These are phyloP conservation scores for Urocolius indicus DNA, from an alignment of 2,113 vertebrate species.

Conservation along the genomic window DNA sequence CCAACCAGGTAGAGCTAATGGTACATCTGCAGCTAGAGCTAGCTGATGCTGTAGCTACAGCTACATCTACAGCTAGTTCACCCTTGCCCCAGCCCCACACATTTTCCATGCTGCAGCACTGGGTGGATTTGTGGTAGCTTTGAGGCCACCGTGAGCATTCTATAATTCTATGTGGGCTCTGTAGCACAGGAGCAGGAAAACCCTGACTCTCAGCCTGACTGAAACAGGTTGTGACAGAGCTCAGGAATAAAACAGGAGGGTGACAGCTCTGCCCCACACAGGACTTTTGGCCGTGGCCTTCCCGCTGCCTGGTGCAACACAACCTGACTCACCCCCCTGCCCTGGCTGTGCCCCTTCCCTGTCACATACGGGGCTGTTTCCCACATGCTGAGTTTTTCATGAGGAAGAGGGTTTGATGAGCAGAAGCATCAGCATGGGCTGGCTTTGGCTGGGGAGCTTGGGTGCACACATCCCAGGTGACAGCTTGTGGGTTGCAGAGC, in stretches of 20 bases:
- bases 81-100: background rate
- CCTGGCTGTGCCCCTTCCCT: background rate
- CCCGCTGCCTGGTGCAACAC: background rate
- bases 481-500: background rate
- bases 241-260: rapidly evolving
- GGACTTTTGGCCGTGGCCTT: background rate
- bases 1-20: no score
- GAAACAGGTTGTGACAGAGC: background rate
- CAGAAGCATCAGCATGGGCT: rapidly evolving
- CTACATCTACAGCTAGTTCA: background rate
- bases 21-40: background rate
- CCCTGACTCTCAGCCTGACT: background rate
- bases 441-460: background rate
- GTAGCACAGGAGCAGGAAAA: background rate
- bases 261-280: background rate
- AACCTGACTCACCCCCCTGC: background rate
- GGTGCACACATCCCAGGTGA: background rate
- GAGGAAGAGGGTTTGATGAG: background rate
- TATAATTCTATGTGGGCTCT: rapidly evolving
- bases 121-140: background rate
- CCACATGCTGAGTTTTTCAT: rapidly evolving
- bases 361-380: background rate
- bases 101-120: background rate
- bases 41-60: rapidly evolving
- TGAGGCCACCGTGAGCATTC: background rate